Evolutionary conservation across 2,888 invertebrate genomes (phyloP).

Genomic region (Brachypalpus laphriformis): DNA sequence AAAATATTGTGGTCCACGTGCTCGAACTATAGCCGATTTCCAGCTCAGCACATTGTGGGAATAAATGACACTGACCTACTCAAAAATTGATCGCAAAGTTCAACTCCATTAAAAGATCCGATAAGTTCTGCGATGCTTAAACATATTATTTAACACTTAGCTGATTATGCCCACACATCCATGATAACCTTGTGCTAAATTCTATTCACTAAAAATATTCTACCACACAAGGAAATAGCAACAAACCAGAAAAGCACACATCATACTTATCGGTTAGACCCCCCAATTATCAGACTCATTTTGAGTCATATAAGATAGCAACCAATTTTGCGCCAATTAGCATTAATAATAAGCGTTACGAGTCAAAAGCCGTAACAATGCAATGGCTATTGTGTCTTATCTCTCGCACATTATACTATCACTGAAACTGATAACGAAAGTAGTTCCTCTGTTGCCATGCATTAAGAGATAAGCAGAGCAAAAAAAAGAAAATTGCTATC

Average conservation of each 20-base stretch:
- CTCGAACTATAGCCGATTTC: no score
- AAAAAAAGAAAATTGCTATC: slow-evolving; percentile 1
- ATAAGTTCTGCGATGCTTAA: not conserved
- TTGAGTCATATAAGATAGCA: not conserved
- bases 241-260: not conserved
- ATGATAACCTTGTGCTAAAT: slow-evolving; percentile 22
- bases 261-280: not conserved
- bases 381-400: not conserved
- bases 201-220: not conserved
- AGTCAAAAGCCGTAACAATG: not conserved
- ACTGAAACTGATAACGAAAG: not conserved
- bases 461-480: not conserved
- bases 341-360: not conserved
- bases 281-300: slow-evolving; percentile 1
- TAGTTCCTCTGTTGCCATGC: slow-evolving; percentile 7
- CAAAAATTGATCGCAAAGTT: not conserved
- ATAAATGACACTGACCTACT: not conserved
- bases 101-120: not conserved
- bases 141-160: not conserved
- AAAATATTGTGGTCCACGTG: no score
- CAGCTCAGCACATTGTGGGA: no score
- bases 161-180: not conserved
- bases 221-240: not conserved
- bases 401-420: not conserved
- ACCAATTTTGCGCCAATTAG: not conserved